A percentile compares a stretch with the other conserved stretches of the same genome.
Conservation (phyloP, 2,113 vertebrate genomes). For the Hippolais icterina region DNA sequence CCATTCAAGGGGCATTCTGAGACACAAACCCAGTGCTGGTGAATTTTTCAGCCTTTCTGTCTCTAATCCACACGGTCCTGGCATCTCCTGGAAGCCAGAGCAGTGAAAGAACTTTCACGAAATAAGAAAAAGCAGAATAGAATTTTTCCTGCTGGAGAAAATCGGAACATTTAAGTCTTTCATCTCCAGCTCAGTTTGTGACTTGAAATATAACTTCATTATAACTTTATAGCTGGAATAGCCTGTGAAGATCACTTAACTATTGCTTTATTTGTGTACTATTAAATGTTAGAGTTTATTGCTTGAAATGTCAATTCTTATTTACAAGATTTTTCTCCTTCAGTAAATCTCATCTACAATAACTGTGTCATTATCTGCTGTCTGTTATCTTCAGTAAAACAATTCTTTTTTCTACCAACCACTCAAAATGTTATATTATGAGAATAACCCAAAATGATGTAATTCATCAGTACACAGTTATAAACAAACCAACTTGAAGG, state of each 20-base stretch:
- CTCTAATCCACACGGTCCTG: not conserved
- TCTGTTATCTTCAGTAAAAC: not conserved
- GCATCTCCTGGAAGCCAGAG: not conserved
- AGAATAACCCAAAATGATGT: constrained; percentile 6
- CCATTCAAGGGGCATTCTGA: not conserved
- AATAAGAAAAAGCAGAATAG: not conserved
- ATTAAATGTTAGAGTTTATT: not conserved
- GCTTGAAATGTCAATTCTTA: not conserved
- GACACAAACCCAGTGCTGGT: not conserved
- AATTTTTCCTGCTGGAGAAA: not conserved
- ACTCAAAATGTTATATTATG: not conserved
- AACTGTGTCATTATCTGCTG: not conserved
- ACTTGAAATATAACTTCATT: not conserved
- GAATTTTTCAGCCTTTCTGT: not conserved
- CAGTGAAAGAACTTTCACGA: not conserved
- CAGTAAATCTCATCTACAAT: not conserved
- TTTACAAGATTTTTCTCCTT: not conserved
- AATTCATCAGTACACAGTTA: not conserved
- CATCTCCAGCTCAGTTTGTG: not conserved
- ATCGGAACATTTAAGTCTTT: not conserved
- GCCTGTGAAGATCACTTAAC: not conserved
- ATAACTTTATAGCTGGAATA: not conserved
- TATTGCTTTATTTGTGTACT: not conserved
- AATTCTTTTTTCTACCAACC: not conserved
- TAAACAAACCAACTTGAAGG: not conserved